These are phyloP conservation scores for Hemithea aestivaria DNA, from an alignment of 2,888 invertebrate genomes.

Conservation along the genomic window DNA sequence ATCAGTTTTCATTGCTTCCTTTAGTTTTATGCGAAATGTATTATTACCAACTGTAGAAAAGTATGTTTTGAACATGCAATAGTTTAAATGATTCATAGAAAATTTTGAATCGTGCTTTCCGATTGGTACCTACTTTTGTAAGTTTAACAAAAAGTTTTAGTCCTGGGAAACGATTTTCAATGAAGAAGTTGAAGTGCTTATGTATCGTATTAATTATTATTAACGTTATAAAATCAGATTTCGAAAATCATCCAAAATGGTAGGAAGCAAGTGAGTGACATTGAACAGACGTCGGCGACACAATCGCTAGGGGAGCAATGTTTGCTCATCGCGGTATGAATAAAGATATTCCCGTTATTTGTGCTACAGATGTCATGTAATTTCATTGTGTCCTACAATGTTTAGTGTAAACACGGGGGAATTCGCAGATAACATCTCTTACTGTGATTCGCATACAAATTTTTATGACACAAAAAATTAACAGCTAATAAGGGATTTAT, in stretches of 20 bases:
- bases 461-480: constrained; percentile 58
- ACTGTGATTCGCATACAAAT: constrained; percentile 54
- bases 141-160: too few species aligned
- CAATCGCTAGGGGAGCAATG: constrained; percentile 61
- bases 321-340: constrained; percentile 73
- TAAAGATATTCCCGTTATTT: constrained; percentile 79
- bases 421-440: constrained; percentile 70
- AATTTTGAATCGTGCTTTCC: too few species aligned
- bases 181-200: too few species aligned
- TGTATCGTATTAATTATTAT: too few species aligned
- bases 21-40: constrained; percentile 15
- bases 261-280: constrained; percentile 47
- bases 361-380: constrained; percentile 79
- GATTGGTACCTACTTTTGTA: too few species aligned
- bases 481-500: constrained; percentile 67
- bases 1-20: constrained; percentile 24
- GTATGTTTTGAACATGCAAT: too few species aligned
- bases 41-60: too few species aligned
- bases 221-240: too few species aligned
- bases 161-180: too few species aligned
- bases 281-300: constrained; percentile 66
- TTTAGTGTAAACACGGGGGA: constrained; percentile 77
- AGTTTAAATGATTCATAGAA: too few species aligned
- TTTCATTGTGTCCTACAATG: constrained; percentile 77
- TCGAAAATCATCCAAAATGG: constrained; percentile 27